Base-by-base conservation (phyloP, 1,140 invertebrate genomes). In the Lasaia peninsularis region DNA sequence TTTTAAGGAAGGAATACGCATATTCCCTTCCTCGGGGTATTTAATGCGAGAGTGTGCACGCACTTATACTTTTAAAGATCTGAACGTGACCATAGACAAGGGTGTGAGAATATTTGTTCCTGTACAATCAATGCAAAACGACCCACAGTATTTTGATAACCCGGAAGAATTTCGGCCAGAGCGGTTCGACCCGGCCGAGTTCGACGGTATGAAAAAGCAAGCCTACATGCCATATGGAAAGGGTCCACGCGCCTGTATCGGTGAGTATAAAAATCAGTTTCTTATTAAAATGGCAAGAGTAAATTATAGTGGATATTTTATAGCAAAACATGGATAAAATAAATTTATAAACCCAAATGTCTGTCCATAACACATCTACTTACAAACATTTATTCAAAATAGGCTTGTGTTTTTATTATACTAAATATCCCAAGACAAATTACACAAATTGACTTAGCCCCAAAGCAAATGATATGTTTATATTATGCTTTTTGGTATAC, bases 91-190 rank as follows among this genome's bases (percentile, higher is more conserved):
- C 0, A 77, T 91, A 24, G 82, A 88, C 12, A 60, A 79, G 52
- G 78, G 73, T 7, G 75, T 79, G 2, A 34, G 49, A 6, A 52
- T 91, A 1, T 61, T 77, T 9, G 79, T 91, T 33, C 83, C 86
- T 0, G 5, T 89, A 9, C 89, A 87, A 58, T 79, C 76, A 1
- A 69, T 92, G 31, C 92, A 93, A 28, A 90, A 86, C 9, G 91
- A 93, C 73, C 80, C 89, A 1, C 60, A 83, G 10, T 79, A 91
- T 57, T 93, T 90, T 67, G 79, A 86, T 0, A 67, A 91, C 7
- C 92, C 92, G 0, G 68, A 86, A 1, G 66, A 75, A 18, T 93
- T 92, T 62, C 71, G 89, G 51, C 92, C 92, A 0, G 90, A 93
- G 50, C 67, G 92, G 37, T 93, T 92, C 52, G 62, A 63, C 4